Evolutionary conservation across 1,140 invertebrate genomes (phyloP), one percentile per base, ranked within the genome.

Genomic region (Anthonomus grandis): DNA sequence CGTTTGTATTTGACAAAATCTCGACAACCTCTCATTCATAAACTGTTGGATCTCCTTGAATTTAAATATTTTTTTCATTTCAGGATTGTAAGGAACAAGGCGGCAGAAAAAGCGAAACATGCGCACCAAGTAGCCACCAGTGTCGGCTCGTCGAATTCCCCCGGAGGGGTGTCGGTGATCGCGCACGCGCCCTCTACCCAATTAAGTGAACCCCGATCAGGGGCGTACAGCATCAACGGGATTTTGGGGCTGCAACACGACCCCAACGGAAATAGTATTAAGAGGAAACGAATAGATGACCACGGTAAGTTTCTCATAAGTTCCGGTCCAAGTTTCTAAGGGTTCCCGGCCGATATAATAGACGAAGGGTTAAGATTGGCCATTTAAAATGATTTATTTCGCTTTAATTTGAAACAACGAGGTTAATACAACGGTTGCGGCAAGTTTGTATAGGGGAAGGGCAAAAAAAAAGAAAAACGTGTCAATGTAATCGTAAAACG

Each of bases 51-150:
- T 12, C 13, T 12, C 5, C 6, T 15, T 44, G 6, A 15, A 25
- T n/a, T 47, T 21, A 4, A 21, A 36, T 22, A 17, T 4, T 15
- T 45, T 54, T 59, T 63, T 65, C 70, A 67, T 75, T 74, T 4
- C 76, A 96, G 93, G 79, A 96, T 97, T 76, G 93, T 97, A 38
- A 81, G 93, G 53, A 97, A 97, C 77, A 96, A 96, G 71, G 93
- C 93, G 9, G 93, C 93, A 3, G 93, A 97, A 76, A 95, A 95
- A 70, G 92, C 92, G 66, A 97, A 96, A 73, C 88, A 92, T 68
- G 89, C 89, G 21, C 88, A 91, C 74, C 86, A 90, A 65, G 85
- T 82, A 79, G 75, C 86, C 76, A 76, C 82, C 62, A 76, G 75
- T 58, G 74, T 68, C 70, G 77, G 79, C 62, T 74, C 55, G 73